phyloP scores from a whole-genome alignment of 2,888 invertebrate species.

The Idaea aversata region DNA sequence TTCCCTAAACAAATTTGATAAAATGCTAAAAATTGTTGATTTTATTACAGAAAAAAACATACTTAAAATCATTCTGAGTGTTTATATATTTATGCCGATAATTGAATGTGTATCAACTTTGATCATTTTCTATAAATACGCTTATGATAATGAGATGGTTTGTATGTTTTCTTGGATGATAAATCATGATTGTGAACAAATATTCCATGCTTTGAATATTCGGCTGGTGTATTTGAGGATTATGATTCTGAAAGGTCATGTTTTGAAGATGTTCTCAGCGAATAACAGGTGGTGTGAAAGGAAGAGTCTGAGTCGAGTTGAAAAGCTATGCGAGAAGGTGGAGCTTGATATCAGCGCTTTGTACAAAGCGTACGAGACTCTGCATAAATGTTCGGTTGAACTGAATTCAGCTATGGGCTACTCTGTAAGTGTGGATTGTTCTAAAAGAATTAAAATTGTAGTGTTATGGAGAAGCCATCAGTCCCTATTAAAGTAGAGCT shows the following conservation, averaged over 20 bases:
- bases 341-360: background rate
- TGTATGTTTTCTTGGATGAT: background rate
- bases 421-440: background rate
- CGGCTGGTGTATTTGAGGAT: background rate
- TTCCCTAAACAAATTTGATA: background rate
- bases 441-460: too few species aligned
- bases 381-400: background rate
- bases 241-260: background rate
- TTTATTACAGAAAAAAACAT: background rate
- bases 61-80: background rate
- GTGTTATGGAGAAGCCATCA: too few species aligned
- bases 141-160: background rate
- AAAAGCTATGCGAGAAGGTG: background rate
- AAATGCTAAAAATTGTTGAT: background rate
- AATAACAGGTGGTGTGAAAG: background rate
- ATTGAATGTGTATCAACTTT: background rate
- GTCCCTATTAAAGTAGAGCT: too few species aligned
- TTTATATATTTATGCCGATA: background rate
- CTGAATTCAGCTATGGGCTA: background rate
- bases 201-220: background rate
- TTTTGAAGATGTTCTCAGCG: background rate
- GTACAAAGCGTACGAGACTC: background rate
- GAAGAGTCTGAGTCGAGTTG: background rate
- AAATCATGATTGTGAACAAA: background rate
- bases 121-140: background rate